These are phyloP conservation scores for Labroides dimidiatus DNA, from an alignment of 2,797 vertebrate species.

Conservation along the genomic window DNA sequence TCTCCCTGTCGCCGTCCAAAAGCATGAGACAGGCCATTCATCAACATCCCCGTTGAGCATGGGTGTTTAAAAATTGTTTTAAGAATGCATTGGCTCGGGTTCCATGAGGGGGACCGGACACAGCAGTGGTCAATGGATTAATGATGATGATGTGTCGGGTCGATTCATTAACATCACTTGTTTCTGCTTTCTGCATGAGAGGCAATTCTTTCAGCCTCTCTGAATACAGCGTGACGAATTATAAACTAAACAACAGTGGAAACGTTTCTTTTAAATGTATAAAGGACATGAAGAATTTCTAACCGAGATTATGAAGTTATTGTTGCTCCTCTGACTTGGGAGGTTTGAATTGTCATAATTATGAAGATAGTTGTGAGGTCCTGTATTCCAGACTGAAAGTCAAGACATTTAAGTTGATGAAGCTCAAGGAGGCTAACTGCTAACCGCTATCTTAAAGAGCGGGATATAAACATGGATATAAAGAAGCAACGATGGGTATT, in stretches of 20 bases:
- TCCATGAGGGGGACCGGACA: slow-evolving; percentile 50
- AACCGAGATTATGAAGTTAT: too few relatives aligned
- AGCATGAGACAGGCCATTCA: slow-evolving; percentile 67
- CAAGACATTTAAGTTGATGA: too few relatives aligned
- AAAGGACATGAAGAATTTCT: too few relatives aligned
- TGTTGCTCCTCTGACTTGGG: too few relatives aligned
- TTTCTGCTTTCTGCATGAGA: slow-evolving; percentile 18
- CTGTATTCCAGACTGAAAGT: too few relatives aligned
- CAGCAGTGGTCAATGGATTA: slow-evolving; percentile 62
- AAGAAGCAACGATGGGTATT: too few relatives aligned
- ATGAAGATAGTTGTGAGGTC: too few relatives aligned
- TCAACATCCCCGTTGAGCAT: slow-evolving; percentile 68
- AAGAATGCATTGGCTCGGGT: slow-evolving; percentile 57
- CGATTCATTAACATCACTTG: slow-evolving; percentile 68
- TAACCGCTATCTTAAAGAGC: too few relatives aligned
- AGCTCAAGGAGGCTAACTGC: too few relatives aligned
- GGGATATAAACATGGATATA: too few relatives aligned
- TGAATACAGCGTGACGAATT: slow-evolving; percentile 2
- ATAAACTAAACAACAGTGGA: neutral
- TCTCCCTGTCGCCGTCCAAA: slow-evolving; percentile 36
- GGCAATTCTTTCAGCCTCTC: slow-evolving; percentile 34
- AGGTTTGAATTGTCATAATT: too few relatives aligned
- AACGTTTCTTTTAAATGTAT: neutral
- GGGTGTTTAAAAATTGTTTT: slow-evolving; percentile 75
- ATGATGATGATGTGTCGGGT: slow-evolving; percentile 66